phyloP scores from a whole-genome alignment of 2,797 vertebrate species.

The Pangasius larnaudii region DNA sequence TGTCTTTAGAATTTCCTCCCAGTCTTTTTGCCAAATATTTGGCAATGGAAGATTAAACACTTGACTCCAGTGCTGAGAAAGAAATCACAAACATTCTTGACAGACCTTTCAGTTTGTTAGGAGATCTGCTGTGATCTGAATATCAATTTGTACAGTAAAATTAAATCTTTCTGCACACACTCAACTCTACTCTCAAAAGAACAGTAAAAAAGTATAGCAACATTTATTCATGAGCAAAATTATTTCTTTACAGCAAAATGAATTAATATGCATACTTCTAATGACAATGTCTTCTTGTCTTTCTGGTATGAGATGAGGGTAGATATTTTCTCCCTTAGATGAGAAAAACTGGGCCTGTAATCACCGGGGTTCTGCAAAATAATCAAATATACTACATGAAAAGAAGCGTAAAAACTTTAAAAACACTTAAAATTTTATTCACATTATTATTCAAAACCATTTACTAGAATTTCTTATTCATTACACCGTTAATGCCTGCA shows the following conservation, averaged over 20 bases:
- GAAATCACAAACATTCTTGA: slow-evolving; percentile 4
- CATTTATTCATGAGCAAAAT: neutral
- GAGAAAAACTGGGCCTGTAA: neutral
- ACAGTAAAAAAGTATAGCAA: neutral
- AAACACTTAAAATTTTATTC: neutral
- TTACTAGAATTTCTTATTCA: neutral
- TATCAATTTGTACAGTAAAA: neutral
- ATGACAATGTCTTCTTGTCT: neutral
- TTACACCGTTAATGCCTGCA: neutral
- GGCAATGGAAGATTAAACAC: slow-evolving; percentile 13
- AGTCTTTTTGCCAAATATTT: slow-evolving; percentile 23
- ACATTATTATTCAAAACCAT: neutral
- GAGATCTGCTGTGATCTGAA: neutral
- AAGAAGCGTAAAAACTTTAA: neutral
- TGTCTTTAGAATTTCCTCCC: slow-evolving; percentile 17
- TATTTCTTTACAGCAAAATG: neutral
- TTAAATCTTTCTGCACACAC: neutral
- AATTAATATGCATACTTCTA: neutral
- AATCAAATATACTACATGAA: neutral
- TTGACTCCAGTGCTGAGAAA: slow-evolving; percentile 22
- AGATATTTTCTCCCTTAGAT: neutral
- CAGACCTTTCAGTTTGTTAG: no score
- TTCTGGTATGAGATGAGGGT: neutral
- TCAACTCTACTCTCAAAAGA: neutral
- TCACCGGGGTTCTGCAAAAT: neutral